Conservation (phyloP, 2,113 vertebrate genomes). For the Ophiodon elongatus region DNA sequence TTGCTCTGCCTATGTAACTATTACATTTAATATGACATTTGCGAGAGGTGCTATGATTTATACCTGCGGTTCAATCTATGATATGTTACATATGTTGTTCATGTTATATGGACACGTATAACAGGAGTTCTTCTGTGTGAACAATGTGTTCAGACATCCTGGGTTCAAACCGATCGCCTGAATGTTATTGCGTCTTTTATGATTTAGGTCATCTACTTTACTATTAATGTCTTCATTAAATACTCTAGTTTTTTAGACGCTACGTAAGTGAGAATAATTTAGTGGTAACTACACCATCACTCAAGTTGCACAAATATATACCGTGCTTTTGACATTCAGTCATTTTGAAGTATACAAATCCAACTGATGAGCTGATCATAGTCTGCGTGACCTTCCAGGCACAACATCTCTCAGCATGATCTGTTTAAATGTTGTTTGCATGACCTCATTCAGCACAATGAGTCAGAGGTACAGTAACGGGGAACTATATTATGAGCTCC, state of each 20-base stretch:
- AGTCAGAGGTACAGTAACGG: constrained; percentile 16
- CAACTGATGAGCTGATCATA: not conserved
- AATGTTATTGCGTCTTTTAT: not conserved
- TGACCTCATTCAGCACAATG: constrained; percentile 27
- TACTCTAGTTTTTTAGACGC: not conserved
- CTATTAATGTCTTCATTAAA: not conserved
- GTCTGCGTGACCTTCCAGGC: not conserved
- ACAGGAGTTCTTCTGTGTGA: not conserved
- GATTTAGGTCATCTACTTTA: not conserved
- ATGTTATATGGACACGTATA: not conserved
- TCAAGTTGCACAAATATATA: not conserved
- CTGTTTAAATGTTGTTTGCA: constrained; percentile 14
- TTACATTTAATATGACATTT: not conserved
- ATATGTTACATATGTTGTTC: not conserved
- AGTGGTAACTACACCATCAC: not conserved
- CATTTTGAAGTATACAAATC: not conserved
- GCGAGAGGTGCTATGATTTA: not conserved
- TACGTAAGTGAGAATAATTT: not conserved
- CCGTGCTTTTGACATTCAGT: not conserved
- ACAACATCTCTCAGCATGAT: not conserved
- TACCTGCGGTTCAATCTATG: not conserved
- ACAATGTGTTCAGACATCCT: not conserved
- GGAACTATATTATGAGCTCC: not conserved
- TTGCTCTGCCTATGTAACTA: not conserved
- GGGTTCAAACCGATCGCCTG: not conserved